phyloP scores from a whole-genome alignment of 2,888 invertebrate genomes.

The Macrophya alboannulata region DNA sequence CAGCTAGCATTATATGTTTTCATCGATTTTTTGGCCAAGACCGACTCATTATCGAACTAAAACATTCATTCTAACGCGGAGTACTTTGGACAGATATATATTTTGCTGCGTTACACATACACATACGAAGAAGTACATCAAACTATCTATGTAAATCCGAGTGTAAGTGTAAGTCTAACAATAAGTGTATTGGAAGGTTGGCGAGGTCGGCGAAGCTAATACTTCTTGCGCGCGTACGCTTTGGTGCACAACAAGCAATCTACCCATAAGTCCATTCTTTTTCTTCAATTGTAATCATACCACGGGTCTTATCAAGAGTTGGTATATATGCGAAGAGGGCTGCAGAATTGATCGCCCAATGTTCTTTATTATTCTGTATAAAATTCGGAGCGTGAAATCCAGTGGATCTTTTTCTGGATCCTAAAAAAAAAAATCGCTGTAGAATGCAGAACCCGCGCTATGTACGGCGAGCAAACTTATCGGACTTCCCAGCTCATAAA shows the following conservation, averaged over 20 bases:
- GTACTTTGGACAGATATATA: neutral
- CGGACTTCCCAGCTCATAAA: neutral
- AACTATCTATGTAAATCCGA: neutral
- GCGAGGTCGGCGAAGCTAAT: slow-evolving; percentile 29
- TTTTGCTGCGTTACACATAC: neutral
- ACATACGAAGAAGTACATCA: neutral
- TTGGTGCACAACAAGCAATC: slow-evolving; percentile 71
- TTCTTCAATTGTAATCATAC: slow-evolving; percentile 66
- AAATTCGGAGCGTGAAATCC: neutral
- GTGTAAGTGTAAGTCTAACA: slow-evolving; percentile 32
- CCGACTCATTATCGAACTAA: slow-evolving; percentile 25
- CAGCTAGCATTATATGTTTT: neutral
- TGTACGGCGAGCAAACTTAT: neutral
- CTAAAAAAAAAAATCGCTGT: neutral
- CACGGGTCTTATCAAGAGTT: slow-evolving; percentile 28
- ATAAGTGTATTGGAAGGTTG: slow-evolving; percentile 41
- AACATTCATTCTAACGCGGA: neutral
- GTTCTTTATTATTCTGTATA: slow-evolving; percentile 18
- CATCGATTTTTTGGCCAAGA: neutral
- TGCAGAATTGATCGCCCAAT: slow-evolving; percentile 47
- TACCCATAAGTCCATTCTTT: slow-evolving; percentile 64
- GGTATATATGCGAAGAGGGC: slow-evolving; percentile 20
- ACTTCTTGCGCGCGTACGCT: slow-evolving; percentile 65
- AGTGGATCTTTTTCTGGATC: neutral
- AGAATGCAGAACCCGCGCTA: slow-evolving; percentile 39